Conservation (phyloP, 2,113 vertebrate species). For the Microtus richardsoni region DNA sequence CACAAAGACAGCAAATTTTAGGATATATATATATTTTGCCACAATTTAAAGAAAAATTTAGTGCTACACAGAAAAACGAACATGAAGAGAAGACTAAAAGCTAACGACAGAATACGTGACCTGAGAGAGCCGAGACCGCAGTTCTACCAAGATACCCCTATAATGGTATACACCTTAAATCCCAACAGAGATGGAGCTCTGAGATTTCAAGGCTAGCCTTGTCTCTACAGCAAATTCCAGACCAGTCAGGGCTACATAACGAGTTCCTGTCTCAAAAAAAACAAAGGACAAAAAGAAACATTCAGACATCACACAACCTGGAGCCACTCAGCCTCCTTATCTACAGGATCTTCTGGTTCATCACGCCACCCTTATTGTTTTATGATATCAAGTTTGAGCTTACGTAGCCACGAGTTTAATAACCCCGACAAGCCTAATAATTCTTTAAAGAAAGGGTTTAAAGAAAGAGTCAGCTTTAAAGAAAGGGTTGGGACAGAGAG, state of each 20-base stretch:
- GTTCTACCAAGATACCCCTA: too few species aligned
- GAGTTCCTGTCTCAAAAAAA: background rate
- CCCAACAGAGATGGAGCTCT: background rate
- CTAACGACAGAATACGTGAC: background rate
- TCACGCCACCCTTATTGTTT: background rate
- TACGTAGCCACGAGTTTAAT: constrained; percentile 1
- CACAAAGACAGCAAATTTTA: background rate
- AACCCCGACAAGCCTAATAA: constrained; percentile 16
- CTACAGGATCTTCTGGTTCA: background rate
- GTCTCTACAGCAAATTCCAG: background rate
- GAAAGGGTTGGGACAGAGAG: background rate
- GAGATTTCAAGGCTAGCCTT: background rate
- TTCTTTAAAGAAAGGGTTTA: background rate
- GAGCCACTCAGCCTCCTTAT: background rate
- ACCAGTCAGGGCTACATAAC: background rate
- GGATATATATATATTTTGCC: background rate
- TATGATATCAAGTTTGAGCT: constrained; percentile 8
- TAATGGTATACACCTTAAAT: background rate
- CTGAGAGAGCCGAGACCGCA: background rate
- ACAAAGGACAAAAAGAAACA: background rate
- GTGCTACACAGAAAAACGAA: constrained; percentile 36
- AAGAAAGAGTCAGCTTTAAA: background rate
- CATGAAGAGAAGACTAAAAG: constrained; percentile 17
- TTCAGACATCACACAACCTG: background rate
- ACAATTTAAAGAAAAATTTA: background rate